Conservation (phyloP, 1,140 invertebrate species). For the Drosophila parvula region DNA sequence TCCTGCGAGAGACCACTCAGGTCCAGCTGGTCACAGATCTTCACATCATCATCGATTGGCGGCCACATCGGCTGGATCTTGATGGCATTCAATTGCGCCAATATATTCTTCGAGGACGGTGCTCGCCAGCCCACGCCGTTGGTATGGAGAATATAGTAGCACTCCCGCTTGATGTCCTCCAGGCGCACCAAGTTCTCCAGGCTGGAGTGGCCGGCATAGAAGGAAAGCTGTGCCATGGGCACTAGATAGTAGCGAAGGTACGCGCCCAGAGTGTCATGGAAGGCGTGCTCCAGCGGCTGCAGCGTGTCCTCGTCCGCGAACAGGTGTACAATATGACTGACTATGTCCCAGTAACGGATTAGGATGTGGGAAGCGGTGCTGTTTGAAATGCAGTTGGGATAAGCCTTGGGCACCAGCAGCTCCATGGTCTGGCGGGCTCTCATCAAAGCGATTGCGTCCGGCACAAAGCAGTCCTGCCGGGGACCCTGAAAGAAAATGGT, state of each 20-base stretch:
- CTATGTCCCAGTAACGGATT: constrained; percentile 70
- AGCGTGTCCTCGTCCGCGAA: constrained; percentile 36
- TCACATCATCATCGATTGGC: constrained; percentile 27
- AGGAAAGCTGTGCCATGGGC: constrained; percentile 74
- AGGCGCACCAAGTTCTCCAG: constrained; percentile 59
- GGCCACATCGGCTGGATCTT: constrained; percentile 38
- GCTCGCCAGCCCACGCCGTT: constrained; percentile 72
- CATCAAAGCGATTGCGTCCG: constrained; percentile 69
- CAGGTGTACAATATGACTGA: constrained; percentile 60
- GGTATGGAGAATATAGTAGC: constrained; percentile 68
- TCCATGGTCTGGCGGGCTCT: constrained; percentile 72
- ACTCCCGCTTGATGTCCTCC: constrained; percentile 55
- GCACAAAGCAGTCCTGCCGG: constrained; percentile 67
- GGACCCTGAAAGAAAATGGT: constrained; percentile 66
- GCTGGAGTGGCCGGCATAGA: constrained; percentile 70
- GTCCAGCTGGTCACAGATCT: constrained; percentile 60
- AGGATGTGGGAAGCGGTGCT: constrained; percentile 49
- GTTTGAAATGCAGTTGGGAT: constrained; percentile 27
- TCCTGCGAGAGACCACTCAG: constrained; percentile 15
- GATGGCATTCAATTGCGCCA: constrained; percentile 23
- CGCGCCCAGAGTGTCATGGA: constrained; percentile 76
- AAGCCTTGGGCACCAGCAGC: constrained; percentile 55
- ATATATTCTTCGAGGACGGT: constrained; percentile 36
- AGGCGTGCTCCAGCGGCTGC: constrained; percentile 53
- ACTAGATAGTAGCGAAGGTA: constrained; percentile 71